Evolutionary conservation across 2,888 invertebrate species (phyloP).

Genomic region (Parochlus steinenii): DNA sequence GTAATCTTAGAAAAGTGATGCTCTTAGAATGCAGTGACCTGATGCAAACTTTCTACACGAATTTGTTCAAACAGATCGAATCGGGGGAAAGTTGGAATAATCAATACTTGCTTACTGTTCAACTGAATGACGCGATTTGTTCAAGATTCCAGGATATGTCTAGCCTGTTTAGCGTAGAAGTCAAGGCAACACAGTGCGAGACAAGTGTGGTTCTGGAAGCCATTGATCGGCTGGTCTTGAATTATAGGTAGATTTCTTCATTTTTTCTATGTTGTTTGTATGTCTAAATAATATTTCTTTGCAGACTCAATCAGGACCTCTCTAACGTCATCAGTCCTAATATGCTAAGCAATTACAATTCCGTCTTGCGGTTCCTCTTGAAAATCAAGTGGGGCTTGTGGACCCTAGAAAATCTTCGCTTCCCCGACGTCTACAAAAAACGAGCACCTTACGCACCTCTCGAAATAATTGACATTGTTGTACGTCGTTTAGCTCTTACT

Average conservation of each 20-base stretch:
- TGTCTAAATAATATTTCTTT: constrained; percentile 22
- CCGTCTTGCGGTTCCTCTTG: constrained; percentile 33
- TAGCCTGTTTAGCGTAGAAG: constrained; percentile 20
- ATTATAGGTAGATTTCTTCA: constrained; percentile 21
- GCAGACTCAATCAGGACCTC: constrained; percentile 17
- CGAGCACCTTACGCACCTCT: constrained; percentile 20
- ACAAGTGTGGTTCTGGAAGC: constrained; percentile 24
- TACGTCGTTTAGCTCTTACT: constrained; percentile 33
- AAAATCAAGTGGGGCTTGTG: constrained; percentile 38
- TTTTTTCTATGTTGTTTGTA: constrained; percentile 20
- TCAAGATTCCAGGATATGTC: constrained; percentile 27
- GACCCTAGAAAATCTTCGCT: constrained; percentile 33
- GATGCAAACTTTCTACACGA: constrained; percentile 33
- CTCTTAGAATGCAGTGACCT: constrained; percentile 36
- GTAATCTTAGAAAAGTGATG: constrained; percentile 33
- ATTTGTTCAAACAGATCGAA: constrained; percentile 35
- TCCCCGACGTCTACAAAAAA: constrained; percentile 20
- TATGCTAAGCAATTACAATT: constrained; percentile 1
- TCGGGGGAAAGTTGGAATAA: constrained; percentile 30
- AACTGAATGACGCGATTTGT: constrained; percentile 32
- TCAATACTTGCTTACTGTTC: constrained; percentile 28
- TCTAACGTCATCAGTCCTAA: background rate
- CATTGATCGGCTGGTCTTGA: too few relatives aligned
- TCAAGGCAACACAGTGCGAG: constrained; percentile 17
- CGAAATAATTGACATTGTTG: constrained; percentile 23